phyloP scores from a whole-genome alignment of 2,113 vertebrate genomes.

The Pelecanoides urinatrix region DNA sequence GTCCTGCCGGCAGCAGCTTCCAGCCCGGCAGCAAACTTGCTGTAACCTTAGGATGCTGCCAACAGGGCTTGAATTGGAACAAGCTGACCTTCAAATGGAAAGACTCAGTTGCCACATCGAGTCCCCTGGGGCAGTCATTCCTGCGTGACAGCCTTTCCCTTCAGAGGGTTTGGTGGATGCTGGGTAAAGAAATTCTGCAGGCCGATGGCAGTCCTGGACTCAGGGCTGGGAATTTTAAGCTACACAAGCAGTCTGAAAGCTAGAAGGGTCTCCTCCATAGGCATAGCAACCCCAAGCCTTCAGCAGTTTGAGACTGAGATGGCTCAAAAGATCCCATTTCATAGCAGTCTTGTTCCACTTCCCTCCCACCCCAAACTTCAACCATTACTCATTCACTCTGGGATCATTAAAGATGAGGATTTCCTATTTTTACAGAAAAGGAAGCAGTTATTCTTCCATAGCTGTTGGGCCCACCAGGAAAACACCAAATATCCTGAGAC shows the following conservation, averaged over 20 bases:
- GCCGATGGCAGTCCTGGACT: background rate
- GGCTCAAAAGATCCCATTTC: background rate
- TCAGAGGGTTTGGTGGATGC: background rate
- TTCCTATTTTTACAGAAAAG: background rate
- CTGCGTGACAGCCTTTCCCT: background rate
- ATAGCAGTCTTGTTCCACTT: background rate
- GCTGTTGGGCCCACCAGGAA: background rate
- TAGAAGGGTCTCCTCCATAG: background rate
- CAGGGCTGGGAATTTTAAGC: background rate
- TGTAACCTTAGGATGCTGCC: background rate
- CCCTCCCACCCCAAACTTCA: background rate
- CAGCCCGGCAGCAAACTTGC: background rate
- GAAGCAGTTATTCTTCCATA: background rate
- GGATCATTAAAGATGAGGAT: background rate
- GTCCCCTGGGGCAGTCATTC: background rate
- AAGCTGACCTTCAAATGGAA: background rate
- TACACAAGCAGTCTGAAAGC: background rate
- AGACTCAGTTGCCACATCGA: background rate
- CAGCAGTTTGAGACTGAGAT: background rate
- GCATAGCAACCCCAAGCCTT: background rate
- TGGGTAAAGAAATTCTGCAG: background rate
- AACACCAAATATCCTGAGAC: background rate
- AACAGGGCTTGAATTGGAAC: background rate
- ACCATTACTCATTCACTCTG: background rate
- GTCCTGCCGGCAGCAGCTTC: background rate